Percentiles rank a stretch among this genome's conserved stretches.
These are phyloP conservation scores for Phortica okadai DNA, from an alignment of 2,888 invertebrate genomes.

Conservation along the genomic window DNA sequence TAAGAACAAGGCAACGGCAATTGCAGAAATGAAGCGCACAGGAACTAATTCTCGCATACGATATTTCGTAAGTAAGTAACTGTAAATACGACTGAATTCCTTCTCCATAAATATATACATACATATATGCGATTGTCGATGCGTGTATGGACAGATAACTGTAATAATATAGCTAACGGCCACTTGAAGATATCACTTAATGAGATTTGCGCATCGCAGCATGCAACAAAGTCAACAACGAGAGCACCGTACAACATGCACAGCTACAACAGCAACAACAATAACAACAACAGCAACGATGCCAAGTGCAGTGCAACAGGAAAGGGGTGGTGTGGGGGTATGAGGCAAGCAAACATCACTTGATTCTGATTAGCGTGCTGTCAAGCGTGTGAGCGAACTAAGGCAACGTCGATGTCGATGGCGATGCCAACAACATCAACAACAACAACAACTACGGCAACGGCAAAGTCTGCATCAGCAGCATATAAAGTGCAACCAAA, in stretches of 20 bases:
- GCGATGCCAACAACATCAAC: neutral
- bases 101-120: neutral
- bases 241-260: constrained; percentile 39
- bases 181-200: constrained; percentile 74
- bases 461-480: constrained; percentile 31
- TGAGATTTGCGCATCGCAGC: constrained; percentile 72
- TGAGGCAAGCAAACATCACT: constrained; percentile 62
- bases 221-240: constrained; percentile 61
- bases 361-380: constrained; percentile 75
- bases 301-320: constrained; percentile 28
- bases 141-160: constrained; percentile 10
- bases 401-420: neutral
- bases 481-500: constrained; percentile 45
- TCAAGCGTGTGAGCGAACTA: constrained; percentile 66
- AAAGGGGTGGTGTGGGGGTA: neutral
- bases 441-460: neutral
- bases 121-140: constrained; percentile 32
- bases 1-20: constrained; percentile 37
- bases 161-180: constrained; percentile 57
- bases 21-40: constrained; percentile 31
- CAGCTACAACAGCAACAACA: neutral
- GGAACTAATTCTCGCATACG: constrained; percentile 41
- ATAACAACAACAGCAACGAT: constrained; percentile 37
- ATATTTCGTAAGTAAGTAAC: neutral
- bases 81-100: neutral